A percentile compares a stretch with the other conserved stretches of the same genome.
These are phyloP conservation scores for Illadopsis cleaveri DNA, from an alignment of 2,113 vertebrate species.

Conservation along the genomic window DNA sequence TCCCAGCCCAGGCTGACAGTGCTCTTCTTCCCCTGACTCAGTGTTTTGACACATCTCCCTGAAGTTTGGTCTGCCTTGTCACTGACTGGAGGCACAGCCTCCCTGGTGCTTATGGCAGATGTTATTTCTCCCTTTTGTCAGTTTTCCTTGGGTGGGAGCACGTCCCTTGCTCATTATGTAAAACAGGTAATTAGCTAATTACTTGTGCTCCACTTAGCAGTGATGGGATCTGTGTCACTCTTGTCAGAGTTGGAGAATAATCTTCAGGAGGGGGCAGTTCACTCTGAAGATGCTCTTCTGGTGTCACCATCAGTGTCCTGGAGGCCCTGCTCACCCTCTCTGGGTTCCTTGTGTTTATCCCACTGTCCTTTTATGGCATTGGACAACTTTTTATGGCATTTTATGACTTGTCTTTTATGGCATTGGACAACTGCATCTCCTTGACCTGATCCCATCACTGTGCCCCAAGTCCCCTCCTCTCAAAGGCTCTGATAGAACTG, in stretches of 20 bases:
- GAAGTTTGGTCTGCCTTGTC: neutral
- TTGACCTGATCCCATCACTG: accelerated
- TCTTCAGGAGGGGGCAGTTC: neutral
- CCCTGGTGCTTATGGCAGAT: neutral
- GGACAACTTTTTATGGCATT: neutral
- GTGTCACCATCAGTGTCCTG: neutral
- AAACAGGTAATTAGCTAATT: conserved; percentile 23
- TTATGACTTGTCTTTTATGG: neutral
- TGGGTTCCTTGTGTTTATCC: neutral
- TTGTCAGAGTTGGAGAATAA: neutral
- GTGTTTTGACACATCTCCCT: neutral
- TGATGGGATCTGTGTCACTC: neutral
- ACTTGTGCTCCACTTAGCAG: neutral
- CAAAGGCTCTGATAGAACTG: neutral
- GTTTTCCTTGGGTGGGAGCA: neutral
- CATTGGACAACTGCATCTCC: neutral
- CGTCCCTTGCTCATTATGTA: neutral
- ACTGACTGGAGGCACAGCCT: neutral
- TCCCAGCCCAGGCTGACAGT: neutral
- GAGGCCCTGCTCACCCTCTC: neutral
- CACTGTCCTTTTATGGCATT: neutral
- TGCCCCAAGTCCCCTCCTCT: neutral
- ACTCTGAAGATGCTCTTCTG: neutral
- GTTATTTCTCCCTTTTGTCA: neutral
- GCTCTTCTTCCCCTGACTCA: accelerated